Conservation (phyloP, 1,140 invertebrate genomes). For the Phocides pigmalion region DNA sequence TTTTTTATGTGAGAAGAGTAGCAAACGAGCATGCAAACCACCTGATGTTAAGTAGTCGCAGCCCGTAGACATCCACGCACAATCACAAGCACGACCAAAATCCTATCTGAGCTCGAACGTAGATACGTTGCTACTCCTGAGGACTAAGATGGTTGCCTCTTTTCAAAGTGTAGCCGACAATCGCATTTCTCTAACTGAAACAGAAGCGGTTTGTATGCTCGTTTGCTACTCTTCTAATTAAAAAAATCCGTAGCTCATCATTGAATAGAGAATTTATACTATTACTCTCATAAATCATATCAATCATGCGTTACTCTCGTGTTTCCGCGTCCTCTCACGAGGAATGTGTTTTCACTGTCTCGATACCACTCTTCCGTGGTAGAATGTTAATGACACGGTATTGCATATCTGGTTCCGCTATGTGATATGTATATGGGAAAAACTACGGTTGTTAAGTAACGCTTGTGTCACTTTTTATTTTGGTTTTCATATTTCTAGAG, state of each 20-base stretch:
- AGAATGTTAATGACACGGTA: constrained; percentile 1
- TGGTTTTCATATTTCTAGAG: not conserved
- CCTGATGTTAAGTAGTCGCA: too few species aligned
- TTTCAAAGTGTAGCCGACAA: too few species aligned
- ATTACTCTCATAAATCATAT: not conserved
- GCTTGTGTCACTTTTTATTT: not conserved
- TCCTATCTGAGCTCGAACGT: too few species aligned
- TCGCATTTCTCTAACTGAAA: too few species aligned
- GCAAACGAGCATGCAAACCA: too few species aligned
- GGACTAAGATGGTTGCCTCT: too few species aligned
- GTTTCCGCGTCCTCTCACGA: constrained; percentile 49
- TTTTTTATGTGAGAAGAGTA: too few species aligned
- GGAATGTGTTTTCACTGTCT: constrained; percentile 70
- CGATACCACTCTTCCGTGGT: constrained; percentile 66
- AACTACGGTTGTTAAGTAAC: not conserved
- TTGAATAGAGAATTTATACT: not conserved
- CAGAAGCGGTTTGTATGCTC: too few species aligned
- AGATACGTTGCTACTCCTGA: too few species aligned
- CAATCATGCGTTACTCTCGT: constrained; percentile 1
- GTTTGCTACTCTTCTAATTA: too few species aligned
- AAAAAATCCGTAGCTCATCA: not conserved
- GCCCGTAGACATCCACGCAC: too few species aligned
- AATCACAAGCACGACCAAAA: too few species aligned
- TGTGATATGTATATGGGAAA: not conserved
- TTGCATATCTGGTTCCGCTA: constrained; percentile 17